Percentiles rank a stretch among this genome's conserved stretches.
Evolutionary conservation across 2,113 vertebrate species (phyloP).

Genomic region (Corythornis vintsioides): DNA sequence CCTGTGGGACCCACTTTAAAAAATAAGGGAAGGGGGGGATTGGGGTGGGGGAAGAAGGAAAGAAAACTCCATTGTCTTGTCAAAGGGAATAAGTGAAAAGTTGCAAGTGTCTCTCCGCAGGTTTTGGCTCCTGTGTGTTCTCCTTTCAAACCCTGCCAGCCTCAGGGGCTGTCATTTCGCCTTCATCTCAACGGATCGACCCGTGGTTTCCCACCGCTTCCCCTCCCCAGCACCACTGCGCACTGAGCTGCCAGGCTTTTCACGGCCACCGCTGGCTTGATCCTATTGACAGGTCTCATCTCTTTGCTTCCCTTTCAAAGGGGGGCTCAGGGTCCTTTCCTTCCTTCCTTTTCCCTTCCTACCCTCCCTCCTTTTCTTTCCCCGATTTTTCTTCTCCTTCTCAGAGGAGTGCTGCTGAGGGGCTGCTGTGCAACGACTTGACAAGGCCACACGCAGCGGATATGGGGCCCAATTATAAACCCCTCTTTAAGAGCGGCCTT

Average conservation of each 20-base stretch:
- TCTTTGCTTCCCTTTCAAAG: conserved; percentile 35
- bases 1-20: conserved; percentile 63
- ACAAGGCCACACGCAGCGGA: conserved; percentile 27
- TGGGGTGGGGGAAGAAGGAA: not conserved
- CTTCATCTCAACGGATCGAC: conserved; percentile 65
- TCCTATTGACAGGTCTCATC: conserved; percentile 53
- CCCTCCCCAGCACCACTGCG: conserved; percentile 1
- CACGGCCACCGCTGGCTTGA: conserved; percentile 12
- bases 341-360: not conserved
- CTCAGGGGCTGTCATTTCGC: conserved; percentile 50
- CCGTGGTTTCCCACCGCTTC: conserved; percentile 42
- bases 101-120: conserved; percentile 52
- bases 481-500: conserved; percentile 29
- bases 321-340: not conserved
- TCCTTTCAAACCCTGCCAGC: conserved; percentile 61
- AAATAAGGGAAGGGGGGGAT: not conserved
- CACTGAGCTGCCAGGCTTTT: conserved; percentile 16
- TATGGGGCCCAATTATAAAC: conserved; percentile 58
- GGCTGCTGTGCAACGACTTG: not conserved
- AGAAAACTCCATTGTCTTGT: conserved; percentile 65
- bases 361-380: not conserved
- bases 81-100: conserved; percentile 68
- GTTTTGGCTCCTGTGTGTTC: conserved; percentile 58
- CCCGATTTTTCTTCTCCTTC: not conserved
- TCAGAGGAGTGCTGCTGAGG: not conserved